Percentiles rank a stretch among this genome's conserved stretches.
These are phyloP conservation scores for Taxidea taxus DNA, from an alignment of 2,113 vertebrate genomes.

Conservation along the genomic window DNA sequence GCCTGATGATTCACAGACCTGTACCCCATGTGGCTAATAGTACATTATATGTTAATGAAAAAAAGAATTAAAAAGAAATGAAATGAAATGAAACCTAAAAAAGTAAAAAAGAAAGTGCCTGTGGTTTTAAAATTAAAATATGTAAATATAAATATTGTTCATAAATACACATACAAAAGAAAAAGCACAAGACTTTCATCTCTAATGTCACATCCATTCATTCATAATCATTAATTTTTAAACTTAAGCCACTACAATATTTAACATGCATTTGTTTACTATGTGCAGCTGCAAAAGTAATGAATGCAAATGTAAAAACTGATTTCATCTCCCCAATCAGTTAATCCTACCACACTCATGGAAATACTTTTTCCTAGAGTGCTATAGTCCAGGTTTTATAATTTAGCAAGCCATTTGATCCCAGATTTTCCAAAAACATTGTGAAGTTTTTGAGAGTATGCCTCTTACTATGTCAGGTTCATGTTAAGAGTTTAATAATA, in stretches of 20 bases:
- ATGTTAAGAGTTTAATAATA: neutral
- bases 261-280: neutral
- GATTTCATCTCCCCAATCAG: neutral
- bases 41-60: too few relatives aligned
- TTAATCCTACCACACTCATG: neutral
- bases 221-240: neutral
- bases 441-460: neutral
- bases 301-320: neutral
- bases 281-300: neutral
- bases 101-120: neutral
- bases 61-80: too few relatives aligned
- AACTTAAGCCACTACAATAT: neutral
- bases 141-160: neutral
- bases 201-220: neutral
- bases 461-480: accelerated
- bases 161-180: neutral
- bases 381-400: neutral
- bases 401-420: neutral
- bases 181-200: neutral
- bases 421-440: neutral
- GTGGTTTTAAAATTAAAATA: neutral
- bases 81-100: too few relatives aligned
- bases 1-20: too few relatives aligned
- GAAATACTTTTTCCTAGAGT: neutral
- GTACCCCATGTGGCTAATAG: too few relatives aligned